Percentiles rank a stretch among this genome's conserved stretches.
phyloP scores from a whole-genome alignment of 2,797 vertebrate species.

The Syngnathus acus region DNA sequence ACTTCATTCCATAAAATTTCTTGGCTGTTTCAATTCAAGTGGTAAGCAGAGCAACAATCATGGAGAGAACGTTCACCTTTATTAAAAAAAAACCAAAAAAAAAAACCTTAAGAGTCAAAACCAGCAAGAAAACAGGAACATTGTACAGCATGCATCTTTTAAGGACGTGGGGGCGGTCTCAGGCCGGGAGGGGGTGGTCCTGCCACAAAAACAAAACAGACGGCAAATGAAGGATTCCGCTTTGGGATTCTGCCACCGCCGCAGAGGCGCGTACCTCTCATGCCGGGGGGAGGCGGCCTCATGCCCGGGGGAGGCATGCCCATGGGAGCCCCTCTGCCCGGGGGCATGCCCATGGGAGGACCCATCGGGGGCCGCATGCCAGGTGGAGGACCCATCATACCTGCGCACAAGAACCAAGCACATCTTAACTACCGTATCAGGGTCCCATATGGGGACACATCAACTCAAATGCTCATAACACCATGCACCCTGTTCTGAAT shows the following conservation, averaged over 20 bases:
- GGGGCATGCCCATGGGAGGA: slow-evolving; percentile 95
- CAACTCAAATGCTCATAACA: too few species aligned
- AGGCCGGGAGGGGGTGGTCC: slow-evolving; percentile 89
- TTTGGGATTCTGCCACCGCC: too few species aligned
- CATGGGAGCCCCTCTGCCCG: slow-evolving; percentile 90
- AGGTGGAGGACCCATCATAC: slow-evolving; percentile 97
- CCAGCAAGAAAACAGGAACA: slow-evolving; percentile 29
- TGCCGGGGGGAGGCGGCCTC: slow-evolving; percentile 92
- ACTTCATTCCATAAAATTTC: too few species aligned
- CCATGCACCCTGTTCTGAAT: too few species aligned
- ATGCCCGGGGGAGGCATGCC: slow-evolving; percentile 95
- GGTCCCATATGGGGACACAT: too few species aligned
- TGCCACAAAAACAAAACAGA: slow-evolving; percentile 31
- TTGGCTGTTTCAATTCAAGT: background rate
- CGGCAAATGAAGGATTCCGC: background rate
- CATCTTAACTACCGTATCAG: too few species aligned
- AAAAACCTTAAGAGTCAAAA: too few species aligned
- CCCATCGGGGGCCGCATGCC: slow-evolving; percentile 97
- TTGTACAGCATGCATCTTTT: slow-evolving; percentile 61
- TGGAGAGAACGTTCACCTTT: slow-evolving; percentile 32
- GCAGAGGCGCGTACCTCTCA: slow-evolving; percentile 78
- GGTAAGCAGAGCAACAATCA: slow-evolving; percentile 17
- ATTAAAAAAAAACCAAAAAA: too few species aligned
- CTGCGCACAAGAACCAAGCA: slow-evolving; percentile 46
- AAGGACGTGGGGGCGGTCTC: slow-evolving; percentile 84